phyloP scores from a whole-genome alignment of 2,797 vertebrate species.

The Argyrosomus regius region DNA sequence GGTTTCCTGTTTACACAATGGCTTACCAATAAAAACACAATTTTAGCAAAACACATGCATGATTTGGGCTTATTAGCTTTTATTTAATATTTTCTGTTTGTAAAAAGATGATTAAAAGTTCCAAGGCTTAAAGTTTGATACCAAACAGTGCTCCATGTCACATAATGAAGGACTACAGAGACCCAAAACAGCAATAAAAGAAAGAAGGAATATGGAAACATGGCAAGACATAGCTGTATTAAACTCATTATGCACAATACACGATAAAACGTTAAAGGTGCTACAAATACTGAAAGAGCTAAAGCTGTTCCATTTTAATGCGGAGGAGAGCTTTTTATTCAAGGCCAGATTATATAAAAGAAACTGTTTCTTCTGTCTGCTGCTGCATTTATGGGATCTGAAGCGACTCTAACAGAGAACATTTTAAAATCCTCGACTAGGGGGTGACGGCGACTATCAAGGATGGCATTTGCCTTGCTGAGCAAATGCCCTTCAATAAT shows the following conservation, averaged over 20 bases:
- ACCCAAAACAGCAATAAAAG: neutral
- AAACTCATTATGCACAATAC: neutral
- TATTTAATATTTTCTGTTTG: slow-evolving; percentile 3
- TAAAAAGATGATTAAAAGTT: neutral
- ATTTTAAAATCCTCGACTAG: slow-evolving; percentile 20
- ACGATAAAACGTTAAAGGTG: neutral
- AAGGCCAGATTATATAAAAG: neutral
- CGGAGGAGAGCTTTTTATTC: neutral
- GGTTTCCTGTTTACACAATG: slow-evolving; percentile 47
- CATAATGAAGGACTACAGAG: neutral
- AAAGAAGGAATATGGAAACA: neutral
- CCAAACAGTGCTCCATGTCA: neutral
- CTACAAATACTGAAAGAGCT: neutral
- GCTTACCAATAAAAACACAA: slow-evolving; percentile 8
- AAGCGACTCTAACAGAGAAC: slow-evolving; percentile 1
- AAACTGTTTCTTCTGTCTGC: neutral
- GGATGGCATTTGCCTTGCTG: slow-evolving; percentile 37
- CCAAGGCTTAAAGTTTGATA: neutral
- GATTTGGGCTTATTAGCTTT: slow-evolving; percentile 1
- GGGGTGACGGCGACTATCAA: slow-evolving; percentile 2
- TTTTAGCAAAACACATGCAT: slow-evolving; percentile 10
- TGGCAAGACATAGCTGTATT: neutral
- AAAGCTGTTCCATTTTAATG: slow-evolving; percentile 3
- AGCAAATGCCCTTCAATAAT: slow-evolving; percentile 28
- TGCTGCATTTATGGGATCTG: neutral